phyloP scores from a whole-genome alignment of 1,140 invertebrate genomes.

The Eulimnadia texana region DNA sequence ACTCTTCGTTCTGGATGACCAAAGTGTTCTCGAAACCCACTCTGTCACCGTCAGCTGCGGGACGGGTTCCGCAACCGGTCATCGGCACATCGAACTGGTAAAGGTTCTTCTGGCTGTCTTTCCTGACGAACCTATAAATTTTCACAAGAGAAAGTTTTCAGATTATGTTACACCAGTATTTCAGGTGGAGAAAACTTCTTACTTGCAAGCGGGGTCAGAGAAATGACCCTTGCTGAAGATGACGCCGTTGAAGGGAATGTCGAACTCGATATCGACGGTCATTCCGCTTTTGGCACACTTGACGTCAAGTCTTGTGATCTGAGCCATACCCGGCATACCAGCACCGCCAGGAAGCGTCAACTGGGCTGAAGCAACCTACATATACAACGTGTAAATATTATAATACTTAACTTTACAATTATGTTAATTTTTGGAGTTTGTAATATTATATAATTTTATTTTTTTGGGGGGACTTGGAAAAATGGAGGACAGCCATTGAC shows the following conservation, averaged over 20 bases:
- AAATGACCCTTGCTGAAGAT: slow-evolving; percentile 54
- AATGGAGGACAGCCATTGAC: background rate
- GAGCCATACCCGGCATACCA: slow-evolving; percentile 16
- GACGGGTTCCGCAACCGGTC: slow-evolving; percentile 43
- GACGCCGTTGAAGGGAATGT: slow-evolving; percentile 45
- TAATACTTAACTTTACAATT: no score
- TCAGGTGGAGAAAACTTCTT: slow-evolving; percentile 23
- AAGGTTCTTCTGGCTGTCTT: background rate
- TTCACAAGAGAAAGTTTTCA: background rate
- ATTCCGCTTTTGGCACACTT: slow-evolving; percentile 42
- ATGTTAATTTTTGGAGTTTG: no score
- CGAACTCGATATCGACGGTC: slow-evolving; percentile 46
- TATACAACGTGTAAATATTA: no score
- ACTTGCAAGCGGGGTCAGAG: slow-evolving; percentile 48
- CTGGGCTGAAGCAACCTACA: background rate
- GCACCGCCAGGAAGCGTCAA: background rate
- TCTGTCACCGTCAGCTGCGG: slow-evolving; percentile 31
- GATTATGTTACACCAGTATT: no score
- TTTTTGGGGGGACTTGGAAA: background rate
- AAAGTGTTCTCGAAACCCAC: slow-evolving; percentile 23
- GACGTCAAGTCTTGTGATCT: slow-evolving; percentile 40
- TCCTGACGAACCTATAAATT: background rate
- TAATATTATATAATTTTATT: no score
- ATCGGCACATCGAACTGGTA: slow-evolving; percentile 33
- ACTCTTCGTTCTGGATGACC: slow-evolving; percentile 46